phyloP scores from a whole-genome alignment of 2,888 invertebrate species.

The Spodoptera picta region DNA sequence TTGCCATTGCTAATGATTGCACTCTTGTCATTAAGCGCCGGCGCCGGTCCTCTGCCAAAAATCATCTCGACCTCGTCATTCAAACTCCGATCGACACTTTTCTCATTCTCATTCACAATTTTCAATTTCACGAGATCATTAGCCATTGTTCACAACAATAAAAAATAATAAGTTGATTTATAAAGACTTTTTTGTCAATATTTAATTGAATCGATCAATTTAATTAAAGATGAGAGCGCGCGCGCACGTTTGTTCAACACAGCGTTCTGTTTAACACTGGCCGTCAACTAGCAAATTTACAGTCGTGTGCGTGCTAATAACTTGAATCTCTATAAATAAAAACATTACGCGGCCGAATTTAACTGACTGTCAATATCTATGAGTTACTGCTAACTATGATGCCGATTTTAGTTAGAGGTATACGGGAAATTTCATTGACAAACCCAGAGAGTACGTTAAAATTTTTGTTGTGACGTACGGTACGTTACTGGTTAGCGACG shows the following conservation, averaged over 20 bases:
- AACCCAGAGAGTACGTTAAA: conserved; percentile 12
- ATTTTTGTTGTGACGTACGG: neutral
- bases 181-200: conserved; percentile 31
- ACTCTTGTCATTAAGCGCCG: conserved; percentile 57
- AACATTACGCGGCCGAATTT: conserved; percentile 35
- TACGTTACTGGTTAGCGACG: too few relatives aligned
- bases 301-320: conserved; percentile 55
- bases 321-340: conserved; percentile 69
- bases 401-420: neutral
- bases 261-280: conserved; percentile 1
- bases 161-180: neutral
- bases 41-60: conserved; percentile 69
- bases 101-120: conserved; percentile 62
- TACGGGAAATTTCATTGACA: conserved; percentile 7
- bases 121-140: conserved; percentile 60
- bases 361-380: neutral
- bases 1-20: conserved; percentile 58
- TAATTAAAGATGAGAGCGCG: conserved; percentile 11
- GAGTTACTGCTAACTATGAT: neutral
- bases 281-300: conserved; percentile 28
- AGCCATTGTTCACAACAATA: conserved; percentile 54
- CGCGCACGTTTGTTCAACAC: conserved; percentile 8
- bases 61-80: conserved; percentile 75
- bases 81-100: conserved; percentile 46
- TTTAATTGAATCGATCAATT: neutral